Base-by-base conservation (phyloP, 2,888 invertebrate genomes). In the Entomobrya proxima region DNA sequence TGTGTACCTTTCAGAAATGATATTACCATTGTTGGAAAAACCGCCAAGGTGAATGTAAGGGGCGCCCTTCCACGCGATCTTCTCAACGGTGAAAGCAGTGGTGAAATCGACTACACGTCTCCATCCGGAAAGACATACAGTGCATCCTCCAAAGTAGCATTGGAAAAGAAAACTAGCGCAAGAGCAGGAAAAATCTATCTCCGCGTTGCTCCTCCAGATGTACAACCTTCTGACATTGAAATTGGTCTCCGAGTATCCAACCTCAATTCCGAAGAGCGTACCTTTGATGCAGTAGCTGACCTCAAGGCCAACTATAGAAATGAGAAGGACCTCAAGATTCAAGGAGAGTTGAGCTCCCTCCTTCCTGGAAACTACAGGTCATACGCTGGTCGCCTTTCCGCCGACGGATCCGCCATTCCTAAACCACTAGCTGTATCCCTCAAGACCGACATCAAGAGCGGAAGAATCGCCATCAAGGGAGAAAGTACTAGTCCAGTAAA, bases 11-110 rank as follows among this genome's bases (percentile, higher is more conserved):
- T 15, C 80, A 94, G 93, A 90, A 95, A 94, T 89, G 90, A 92
- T 0, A 86, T 94, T 0, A 93, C 94, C 55, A 85, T 93, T 3
- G 91, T 93, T 1, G 92, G 92, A 0, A 91, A 94, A 69, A 93
- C 93, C 84, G 89, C 93, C 7, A 91, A 92, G 24, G 86, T 93
- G 0, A 93, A 93, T 85, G 91, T 91, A 32, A 93, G 92, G 86
- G 93, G 93, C 0, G 91, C 92, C 4, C 90, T 92, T n/a, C 92
- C 92, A 27, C 92, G 94, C 0, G 92, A 92, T 15, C 90, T 92
- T 0, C 90, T 91, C 7, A 91, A 93, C 1, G 94, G 94, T 21
- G 89, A 89, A 86, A 87, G 85, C 67, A 82, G 77, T 24, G 79
- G 74, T 27, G 88, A 88, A 64, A n/a, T 88, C 18, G 78, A 61